Evolutionary conservation across 1,140 invertebrate species (phyloP), one percentile per base, ranked within the genome.

Genomic region (Eriosoma lanigerum): DNA sequence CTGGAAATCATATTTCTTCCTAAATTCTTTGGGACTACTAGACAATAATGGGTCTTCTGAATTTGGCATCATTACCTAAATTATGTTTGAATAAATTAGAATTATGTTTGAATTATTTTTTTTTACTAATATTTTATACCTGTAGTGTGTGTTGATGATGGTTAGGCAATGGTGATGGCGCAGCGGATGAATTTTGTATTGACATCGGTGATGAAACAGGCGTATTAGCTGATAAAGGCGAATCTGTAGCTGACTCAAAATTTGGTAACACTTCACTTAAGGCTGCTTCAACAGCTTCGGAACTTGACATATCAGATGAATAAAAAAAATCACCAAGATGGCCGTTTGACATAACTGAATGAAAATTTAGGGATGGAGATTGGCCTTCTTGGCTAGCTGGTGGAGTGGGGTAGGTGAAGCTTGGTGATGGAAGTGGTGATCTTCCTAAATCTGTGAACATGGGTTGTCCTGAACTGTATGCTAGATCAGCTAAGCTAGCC

Each of bases 271-370:
- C 92, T 85, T 94, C 93, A 84, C 91, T 91, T 32, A 94, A 85
- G 1, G 93, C 92, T 85, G 93, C 92, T 85, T 94, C 93, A 0
- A 94, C 92, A 82, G 93, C 93, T 82, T 93, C 93, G 21, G 92
- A 92, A 70, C 92, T 93, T 1, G 92, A 93, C 89, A 94, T 93
- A 24, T 92, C 92, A n/a, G 91, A 91, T n/a, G 92, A 93, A 85
- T 93, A 94, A 85, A 93, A 94, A 0, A 92, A 92, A 38, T 92
- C 92, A 1, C 92, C 92, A 0, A 94, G 85, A 3, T 84, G 84
- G 52, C 84, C 84, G 19, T 84, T 83, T 38, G 84, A 84, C 81
- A 84, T 83, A 17, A 84, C 81, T 81, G 87, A 87, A 38, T 85
- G 85, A 80, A 88, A 87, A 48, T 78, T 78, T 19, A 78, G 21